Evolutionary conservation across 2,888 invertebrate genomes (phyloP), one percentile per base, ranked within the genome.

Genomic region (Caenorhabditis sulstoni): DNA sequence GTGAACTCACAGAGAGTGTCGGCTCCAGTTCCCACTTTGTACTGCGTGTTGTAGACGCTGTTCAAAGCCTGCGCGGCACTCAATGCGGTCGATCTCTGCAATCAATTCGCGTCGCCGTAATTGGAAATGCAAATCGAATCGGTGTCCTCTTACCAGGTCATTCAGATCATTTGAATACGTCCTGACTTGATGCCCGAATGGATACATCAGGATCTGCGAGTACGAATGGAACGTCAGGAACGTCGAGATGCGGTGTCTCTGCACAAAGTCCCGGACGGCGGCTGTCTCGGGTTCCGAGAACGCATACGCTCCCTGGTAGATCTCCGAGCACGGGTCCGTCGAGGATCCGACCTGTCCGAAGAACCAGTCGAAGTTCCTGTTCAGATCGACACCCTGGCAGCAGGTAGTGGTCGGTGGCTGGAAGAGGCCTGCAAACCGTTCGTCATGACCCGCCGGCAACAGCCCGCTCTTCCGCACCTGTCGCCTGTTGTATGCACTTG

Each of bases 281-380:
- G 87, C 71, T 0, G 90, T 90, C 76, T 90, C 90, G 7, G 90
- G 90, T 76, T 90, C 90, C 20, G 87, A 87, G 81, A 90, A 90
- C 0, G 90, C 86, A 57, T 80, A 83, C 11, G 67, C 79, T n/a
- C 90, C 90, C 79, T 90, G 76, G 66, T 89, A 90, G 47, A 89
- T 89, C 57, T 90, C 90, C 0, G 86, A 86, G 82, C 90, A 90
- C 0, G 90, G 90, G 58, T 90, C 89, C 0, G 87, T 84, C 3
- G 87, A 87, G 4, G 88, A 86, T 44, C 88, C 89, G 29, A 87
- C 87, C 82, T 88, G 88, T 8, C 89, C 89, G 68, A 89, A 90
- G 85, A 87, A 88, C 89, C 89, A 90, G 70, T 90, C 90, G 58
- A 90, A 90, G 78, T 90, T 90, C n/a, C 90, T 70, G 49, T 90